Percentiles rank a stretch among this genome's conserved stretches.
Conservation (phyloP, 30 jellyfish, hydroid and myxozoan species). For the Hydractinia echinata region DNA sequence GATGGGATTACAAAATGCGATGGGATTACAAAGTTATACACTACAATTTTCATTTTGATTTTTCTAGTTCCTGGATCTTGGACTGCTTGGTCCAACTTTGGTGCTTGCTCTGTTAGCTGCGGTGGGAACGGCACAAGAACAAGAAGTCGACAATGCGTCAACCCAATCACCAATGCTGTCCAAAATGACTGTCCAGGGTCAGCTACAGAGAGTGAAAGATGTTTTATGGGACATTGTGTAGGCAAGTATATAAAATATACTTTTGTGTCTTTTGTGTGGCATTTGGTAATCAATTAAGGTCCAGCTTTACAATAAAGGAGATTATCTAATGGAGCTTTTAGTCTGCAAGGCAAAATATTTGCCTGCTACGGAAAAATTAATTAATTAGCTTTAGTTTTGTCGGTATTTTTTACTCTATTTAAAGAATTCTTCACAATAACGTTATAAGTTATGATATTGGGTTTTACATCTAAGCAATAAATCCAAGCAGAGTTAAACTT, state of each 20-base stretch:
- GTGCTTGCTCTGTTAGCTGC: slow-evolving; percentile 8
- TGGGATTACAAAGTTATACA: too few species aligned
- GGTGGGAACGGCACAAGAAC: slow-evolving; percentile 4
- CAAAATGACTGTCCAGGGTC: slow-evolving; percentile 20
- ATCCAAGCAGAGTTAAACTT: neutral
- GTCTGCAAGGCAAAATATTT: neutral
- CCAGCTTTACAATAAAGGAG: too few species aligned
- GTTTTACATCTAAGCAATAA: neutral
- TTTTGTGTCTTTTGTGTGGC: too few species aligned
- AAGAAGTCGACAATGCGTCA: neutral
- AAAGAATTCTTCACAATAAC: neutral
- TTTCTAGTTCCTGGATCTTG: slow-evolving; percentile 13
- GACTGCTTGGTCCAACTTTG: slow-evolving; percentile 11
- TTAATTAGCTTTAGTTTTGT: too few species aligned
- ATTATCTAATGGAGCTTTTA: too few species aligned
- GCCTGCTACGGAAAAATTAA: too few species aligned
- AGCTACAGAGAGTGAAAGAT: neutral
- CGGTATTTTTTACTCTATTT: too few species aligned
- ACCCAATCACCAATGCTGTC: neutral
- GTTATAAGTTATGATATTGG: neutral
- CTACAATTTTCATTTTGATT: neutral
- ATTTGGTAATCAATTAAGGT: too few species aligned
- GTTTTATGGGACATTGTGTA: neutral
- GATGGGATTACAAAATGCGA: too few species aligned
- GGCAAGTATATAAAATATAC: too few species aligned